A percentile compares a stretch with the other conserved stretches of the same genome.
These are phyloP conservation scores for Watersipora subatra DNA, from an alignment of 1,140 invertebrate species.

Conservation along the genomic window DNA sequence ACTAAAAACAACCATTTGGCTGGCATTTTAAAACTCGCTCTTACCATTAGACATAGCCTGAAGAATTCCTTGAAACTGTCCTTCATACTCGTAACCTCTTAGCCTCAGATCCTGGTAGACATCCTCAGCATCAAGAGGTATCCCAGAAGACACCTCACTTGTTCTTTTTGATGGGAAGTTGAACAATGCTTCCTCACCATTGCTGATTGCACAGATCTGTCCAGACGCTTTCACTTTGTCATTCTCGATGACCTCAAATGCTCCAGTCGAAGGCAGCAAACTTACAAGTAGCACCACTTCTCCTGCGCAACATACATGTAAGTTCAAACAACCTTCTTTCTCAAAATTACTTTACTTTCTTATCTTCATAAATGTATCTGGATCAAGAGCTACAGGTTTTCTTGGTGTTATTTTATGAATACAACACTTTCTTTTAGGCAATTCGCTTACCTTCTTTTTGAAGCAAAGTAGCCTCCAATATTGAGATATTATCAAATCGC, in stretches of 20 bases:
- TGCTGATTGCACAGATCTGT: slow-evolving; percentile 10
- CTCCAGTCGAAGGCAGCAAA: slow-evolving; percentile 69
- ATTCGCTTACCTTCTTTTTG: slow-evolving; percentile 51
- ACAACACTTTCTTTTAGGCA: too few species aligned
- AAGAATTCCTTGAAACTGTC: slow-evolving; percentile 61
- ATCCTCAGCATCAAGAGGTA: slow-evolving; percentile 56
- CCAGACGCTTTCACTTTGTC: slow-evolving; percentile 59
- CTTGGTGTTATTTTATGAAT: too few species aligned
- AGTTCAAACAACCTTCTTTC: too few species aligned
- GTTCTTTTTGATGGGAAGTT: too few species aligned
- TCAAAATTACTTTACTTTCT: too few species aligned
- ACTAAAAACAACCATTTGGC: not conserved
- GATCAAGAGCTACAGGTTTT: too few species aligned
- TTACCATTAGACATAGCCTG: too few species aligned
- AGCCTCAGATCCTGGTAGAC: slow-evolving; percentile 86
- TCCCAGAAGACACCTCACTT: too few species aligned
- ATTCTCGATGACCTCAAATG: slow-evolving; percentile 83
- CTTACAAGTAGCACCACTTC: slow-evolving; percentile 72
- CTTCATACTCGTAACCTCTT: slow-evolving; percentile 82
- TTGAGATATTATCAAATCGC: slow-evolving; percentile 70
- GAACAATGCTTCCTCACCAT: too few species aligned
- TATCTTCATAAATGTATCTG: too few species aligned
- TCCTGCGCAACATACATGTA: too few species aligned
- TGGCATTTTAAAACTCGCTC: too few species aligned
- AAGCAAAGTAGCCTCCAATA: slow-evolving; percentile 81